These are phyloP conservation scores for Adela reaumurella DNA, from an alignment of 2,888 invertebrate species.

Conservation along the genomic window DNA sequence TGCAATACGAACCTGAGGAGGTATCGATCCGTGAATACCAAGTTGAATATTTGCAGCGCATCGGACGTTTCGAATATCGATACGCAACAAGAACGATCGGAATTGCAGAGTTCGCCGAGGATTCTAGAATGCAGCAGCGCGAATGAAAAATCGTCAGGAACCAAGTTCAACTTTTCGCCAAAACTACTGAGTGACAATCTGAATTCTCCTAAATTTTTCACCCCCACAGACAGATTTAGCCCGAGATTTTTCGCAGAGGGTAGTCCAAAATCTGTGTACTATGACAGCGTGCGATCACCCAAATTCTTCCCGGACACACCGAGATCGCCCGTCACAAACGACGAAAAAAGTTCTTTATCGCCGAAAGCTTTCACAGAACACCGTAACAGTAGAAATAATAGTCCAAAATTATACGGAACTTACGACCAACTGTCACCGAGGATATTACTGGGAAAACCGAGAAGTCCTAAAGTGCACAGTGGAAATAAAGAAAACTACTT, in stretches of 20 bases:
- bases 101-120: constrained; percentile 43
- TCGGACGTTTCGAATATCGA: constrained; percentile 27
- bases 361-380: constrained; percentile 33
- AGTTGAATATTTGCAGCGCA: constrained; percentile 38
- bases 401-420: constrained; percentile 12
- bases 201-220: constrained; percentile 42
- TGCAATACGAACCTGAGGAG: constrained; percentile 10
- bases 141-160: constrained; percentile 35
- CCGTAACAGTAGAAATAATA: constrained; percentile 33
- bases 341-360: constrained; percentile 26
- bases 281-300: constrained; percentile 41
- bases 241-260: constrained; percentile 45
- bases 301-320: constrained; percentile 46
- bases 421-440: constrained; percentile 39
- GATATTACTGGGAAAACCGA: constrained; percentile 26
- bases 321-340: constrained; percentile 1
- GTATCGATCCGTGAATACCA: constrained; percentile 41
- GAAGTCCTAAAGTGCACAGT: constrained; percentile 39
- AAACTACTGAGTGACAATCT: constrained; percentile 34
- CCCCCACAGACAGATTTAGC: constrained; percentile 41
- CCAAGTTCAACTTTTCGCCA: constrained; percentile 46
- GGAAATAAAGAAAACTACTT: constrained; percentile 48
- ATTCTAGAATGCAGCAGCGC: constrained; percentile 39
- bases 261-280: constrained; percentile 44
- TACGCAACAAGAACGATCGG: constrained; percentile 29